A percentile compares a stretch with the other conserved stretches of the same genome.
Conservation (phyloP, 1,140 invertebrate species). For the Idris sp. region DNA sequence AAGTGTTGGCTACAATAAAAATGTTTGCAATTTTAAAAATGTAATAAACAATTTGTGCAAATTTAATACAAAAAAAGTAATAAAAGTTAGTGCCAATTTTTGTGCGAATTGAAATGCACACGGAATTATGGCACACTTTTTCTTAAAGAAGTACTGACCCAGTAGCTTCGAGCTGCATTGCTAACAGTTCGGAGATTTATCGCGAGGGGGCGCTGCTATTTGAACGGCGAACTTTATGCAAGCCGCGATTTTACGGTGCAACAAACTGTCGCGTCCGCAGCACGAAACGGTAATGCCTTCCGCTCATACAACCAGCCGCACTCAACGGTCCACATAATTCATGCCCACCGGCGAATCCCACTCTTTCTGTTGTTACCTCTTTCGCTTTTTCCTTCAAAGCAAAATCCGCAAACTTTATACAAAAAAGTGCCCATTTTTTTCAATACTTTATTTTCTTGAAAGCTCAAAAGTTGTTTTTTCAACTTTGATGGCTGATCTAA, state of each 20-base stretch:
- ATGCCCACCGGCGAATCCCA: constrained; percentile 60
- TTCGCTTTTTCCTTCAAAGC: constrained; percentile 19
- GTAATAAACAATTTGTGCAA: too few species aligned
- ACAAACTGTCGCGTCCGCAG: constrained; percentile 68
- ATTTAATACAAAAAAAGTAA: too few species aligned
- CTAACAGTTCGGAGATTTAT: constrained; percentile 52
- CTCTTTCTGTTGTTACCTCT: constrained; percentile 40
- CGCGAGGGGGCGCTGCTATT: constrained; percentile 36
- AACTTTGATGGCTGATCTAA: constrained; percentile 9
- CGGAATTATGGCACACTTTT: constrained; percentile 28
- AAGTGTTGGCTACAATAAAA: too few species aligned
- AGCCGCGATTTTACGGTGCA: constrained; percentile 68
- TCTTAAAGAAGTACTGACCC: constrained; percentile 45
- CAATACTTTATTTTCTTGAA: constrained; percentile 15
- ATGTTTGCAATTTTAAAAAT: too few species aligned
- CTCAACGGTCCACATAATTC: constrained; percentile 67
- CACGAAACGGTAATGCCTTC: constrained; percentile 71
- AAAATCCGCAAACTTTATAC: constrained; percentile 11
- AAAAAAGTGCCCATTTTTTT: constrained; percentile 19
- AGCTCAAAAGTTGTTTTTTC: constrained; percentile 11
- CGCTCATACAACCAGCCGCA: constrained; percentile 66
- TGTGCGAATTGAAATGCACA: not conserved
- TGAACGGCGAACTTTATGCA: constrained; percentile 66
- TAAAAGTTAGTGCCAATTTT: too few species aligned
- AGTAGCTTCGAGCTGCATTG: constrained; percentile 43